Base-by-base conservation (phyloP, 2,113 vertebrate genomes). In the Aplodontia rufa region DNA sequence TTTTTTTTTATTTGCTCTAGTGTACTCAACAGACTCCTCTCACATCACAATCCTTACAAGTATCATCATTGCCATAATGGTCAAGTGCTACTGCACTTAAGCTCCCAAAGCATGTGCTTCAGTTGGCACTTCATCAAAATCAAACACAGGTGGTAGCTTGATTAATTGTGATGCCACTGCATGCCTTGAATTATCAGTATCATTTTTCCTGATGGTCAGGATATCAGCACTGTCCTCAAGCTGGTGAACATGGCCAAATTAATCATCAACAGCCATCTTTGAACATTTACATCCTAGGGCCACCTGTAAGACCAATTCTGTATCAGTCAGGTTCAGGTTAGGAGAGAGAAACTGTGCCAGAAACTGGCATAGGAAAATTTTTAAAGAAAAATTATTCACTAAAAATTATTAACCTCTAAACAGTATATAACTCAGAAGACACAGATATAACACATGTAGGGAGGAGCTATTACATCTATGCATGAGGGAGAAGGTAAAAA, bases 71-170 rank as follows among this genome's bases (percentile, higher is more conserved):
- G 45, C 37, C 66, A 71, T 87, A 90, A 72, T 0, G 3, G 75
- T 68, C 60, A 87, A 93, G 35, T 86, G 71, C 32, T 47, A 5
- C 24, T 71, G 40, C 37, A 72, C 62, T 86, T 86, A 71, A 13
- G 12, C 32, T 71, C 35, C 79, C 42, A 92, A 84, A 26, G 12
- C 35, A 91, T 0, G 13, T 55, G 26, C 16, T 84, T 66, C 42
- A 49, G 9, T 30, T 87, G 87, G 42, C 35, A 68, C 75, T 92
- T 89, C 35, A 64, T 78, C 79, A 76, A 68, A 93, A 84, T 95
- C 47, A 90, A 92, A 49, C 28, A 83, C 53, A 85, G 76, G n/a
- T 75, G 40, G 47, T 90, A 93, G 8, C 42, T 79, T 95, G 80
- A 94, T 93, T 90, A 92, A 87, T 9, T 68, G 28, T 45, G 69